These are phyloP conservation scores for Spicauda simplicius DNA, from an alignment of 2,888 invertebrate genomes.

Conservation along the genomic window DNA sequence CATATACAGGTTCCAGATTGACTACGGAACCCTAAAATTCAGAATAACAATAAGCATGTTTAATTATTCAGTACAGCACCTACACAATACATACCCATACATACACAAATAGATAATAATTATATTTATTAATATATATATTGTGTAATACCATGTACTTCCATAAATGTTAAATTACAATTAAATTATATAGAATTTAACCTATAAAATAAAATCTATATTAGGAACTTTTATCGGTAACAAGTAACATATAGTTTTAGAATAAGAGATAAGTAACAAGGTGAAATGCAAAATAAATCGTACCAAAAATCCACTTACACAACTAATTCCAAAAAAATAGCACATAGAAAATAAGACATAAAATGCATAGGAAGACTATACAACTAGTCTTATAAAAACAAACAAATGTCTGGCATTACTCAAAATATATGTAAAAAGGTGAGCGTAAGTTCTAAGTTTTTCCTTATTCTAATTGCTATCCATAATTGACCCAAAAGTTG, in stretches of 20 bases:
- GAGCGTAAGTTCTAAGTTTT: too few species aligned
- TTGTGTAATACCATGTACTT: background rate
- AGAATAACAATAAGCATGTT: too few species aligned
- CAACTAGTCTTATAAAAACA: background rate
- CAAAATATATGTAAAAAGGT: background rate
- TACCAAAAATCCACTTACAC: background rate
- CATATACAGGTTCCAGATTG: too few species aligned
- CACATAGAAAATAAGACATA: background rate
- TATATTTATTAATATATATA: background rate
- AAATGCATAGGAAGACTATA: slow-evolving; percentile 2
- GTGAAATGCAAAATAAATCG: background rate
- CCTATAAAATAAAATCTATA: background rate
- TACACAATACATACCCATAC: too few species aligned
- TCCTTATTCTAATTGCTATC: too few species aligned
- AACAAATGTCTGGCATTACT: too few species aligned
- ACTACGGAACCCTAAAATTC: too few species aligned
- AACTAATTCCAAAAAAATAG: background rate
- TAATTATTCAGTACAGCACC: too few species aligned
- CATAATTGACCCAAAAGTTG: background rate
- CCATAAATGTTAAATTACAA: background rate
- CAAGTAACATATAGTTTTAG: background rate
- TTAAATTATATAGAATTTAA: background rate
- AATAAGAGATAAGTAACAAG: background rate
- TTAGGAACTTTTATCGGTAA: background rate
- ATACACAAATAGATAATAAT: too few species aligned